Conservation (phyloP, 1,140 invertebrate species). For the Agrypnia vestita region DNA sequence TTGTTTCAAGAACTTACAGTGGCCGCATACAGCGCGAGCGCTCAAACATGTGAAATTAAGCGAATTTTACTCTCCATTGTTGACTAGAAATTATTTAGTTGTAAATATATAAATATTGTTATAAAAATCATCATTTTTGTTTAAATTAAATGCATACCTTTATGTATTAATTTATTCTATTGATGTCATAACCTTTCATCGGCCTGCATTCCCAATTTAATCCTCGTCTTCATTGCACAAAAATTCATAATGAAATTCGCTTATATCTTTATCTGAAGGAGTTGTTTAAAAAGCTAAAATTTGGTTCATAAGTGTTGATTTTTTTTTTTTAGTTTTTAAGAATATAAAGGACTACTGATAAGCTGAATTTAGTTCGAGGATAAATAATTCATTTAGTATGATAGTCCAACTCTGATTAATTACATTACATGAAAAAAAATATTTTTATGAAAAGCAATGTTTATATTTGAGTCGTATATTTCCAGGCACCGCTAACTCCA, state of each 20-base stretch:
- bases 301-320: no score
- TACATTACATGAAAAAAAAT: neutral
- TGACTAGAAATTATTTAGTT: constrained; percentile 45
- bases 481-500: no score
- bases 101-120: constrained; percentile 52
- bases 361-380: no score
- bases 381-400: no score
- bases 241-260: no score
- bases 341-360: no score
- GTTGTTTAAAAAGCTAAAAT: no score
- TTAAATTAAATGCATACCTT: constrained; percentile 17
- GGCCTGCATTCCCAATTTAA: no score
- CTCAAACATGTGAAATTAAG: constrained; percentile 68
- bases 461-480: no score
- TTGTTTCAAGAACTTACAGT: constrained; percentile 90
- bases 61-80: neutral
- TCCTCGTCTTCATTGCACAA: no score
- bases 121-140: constrained; percentile 25
- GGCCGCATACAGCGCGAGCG: constrained; percentile 86
- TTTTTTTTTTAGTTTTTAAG: no score
- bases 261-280: no score
- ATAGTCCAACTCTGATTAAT: neutral
- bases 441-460: neutral
- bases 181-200: constrained; percentile 1
- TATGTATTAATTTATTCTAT: neutral